phyloP scores from a whole-genome alignment of 1,140 invertebrate species.

The Drosophila nikananu region DNA sequence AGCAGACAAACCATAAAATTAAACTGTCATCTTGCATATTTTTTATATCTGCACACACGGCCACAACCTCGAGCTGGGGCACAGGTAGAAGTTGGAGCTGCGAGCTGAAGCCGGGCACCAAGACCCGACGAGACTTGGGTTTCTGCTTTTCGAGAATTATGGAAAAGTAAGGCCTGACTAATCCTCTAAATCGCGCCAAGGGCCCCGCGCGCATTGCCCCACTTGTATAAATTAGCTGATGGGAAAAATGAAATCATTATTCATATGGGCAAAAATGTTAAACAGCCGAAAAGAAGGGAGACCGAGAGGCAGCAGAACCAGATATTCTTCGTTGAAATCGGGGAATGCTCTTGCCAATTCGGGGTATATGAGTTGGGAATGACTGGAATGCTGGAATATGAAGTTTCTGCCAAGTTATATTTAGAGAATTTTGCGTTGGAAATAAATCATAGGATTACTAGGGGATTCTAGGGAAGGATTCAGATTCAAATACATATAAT shows the following conservation, averaged over 20 bases:
- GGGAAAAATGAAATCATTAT: conserved; percentile 85
- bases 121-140: conserved; percentile 8
- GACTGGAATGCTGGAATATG: conserved; percentile 22
- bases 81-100: conserved; percentile 57
- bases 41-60: conserved; percentile 80
- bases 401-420: not conserved
- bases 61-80: conserved; percentile 24
- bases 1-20: conserved; percentile 85
- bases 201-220: conserved; percentile 68
- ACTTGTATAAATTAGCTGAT: conserved; percentile 85
- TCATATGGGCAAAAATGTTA: conserved; percentile 79
- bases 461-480: not conserved
- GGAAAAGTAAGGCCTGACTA: conserved; percentile 85
- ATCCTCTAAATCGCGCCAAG: conserved; percentile 83
- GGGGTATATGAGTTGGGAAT: conserved; percentile 1
- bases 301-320: conserved; percentile 23
- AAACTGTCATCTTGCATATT: conserved; percentile 85
- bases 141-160: conserved; percentile 74
- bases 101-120: conserved; percentile 6
- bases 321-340: conserved; percentile 2
- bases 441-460: conserved; percentile 2
- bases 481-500: not conserved
- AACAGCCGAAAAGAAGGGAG: conserved; percentile 59
- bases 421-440: not conserved
- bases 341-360: conserved; percentile 48